Percentiles rank a stretch among this genome's conserved stretches.
These are phyloP conservation scores for Copidosoma floridanum DNA, from an alignment of 1,140 invertebrate genomes.

Conservation along the genomic window DNA sequence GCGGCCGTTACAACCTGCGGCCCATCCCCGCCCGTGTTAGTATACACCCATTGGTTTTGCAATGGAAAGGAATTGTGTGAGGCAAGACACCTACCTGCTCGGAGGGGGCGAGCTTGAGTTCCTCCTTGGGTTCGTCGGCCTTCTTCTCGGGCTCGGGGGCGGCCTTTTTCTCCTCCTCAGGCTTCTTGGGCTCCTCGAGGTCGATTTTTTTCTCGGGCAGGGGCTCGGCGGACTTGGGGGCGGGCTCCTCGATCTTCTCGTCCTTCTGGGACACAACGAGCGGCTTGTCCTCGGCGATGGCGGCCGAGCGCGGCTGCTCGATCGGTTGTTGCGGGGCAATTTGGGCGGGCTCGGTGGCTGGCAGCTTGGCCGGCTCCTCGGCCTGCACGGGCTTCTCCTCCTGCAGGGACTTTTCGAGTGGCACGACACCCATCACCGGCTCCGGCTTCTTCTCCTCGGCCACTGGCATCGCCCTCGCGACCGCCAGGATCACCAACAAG, in stretches of 20 bases:
- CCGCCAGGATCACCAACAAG: conserved; percentile 39
- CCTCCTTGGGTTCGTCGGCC: conserved; percentile 24
- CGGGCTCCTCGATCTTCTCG: conserved; percentile 3
- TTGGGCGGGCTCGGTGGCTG: not conserved
- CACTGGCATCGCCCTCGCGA: conserved; percentile 42
- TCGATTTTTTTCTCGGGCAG: conserved; percentile 29
- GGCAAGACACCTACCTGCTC: conserved; percentile 15
- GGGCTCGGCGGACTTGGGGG: conserved; percentile 11
- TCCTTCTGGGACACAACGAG: not conserved
- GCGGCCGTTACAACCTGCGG: not conserved
- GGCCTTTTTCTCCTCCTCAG: conserved; percentile 22
- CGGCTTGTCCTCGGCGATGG: not conserved
- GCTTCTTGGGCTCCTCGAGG: conserved; percentile 26
- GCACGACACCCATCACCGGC: conserved; percentile 17
- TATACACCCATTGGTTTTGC: too few species aligned
- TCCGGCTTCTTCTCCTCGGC: conserved; percentile 29
- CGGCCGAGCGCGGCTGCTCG: not conserved
- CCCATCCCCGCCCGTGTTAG: too few species aligned
- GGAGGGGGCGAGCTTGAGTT: conserved; percentile 3
- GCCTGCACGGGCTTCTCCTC: not conserved
- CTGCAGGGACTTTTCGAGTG: conserved; percentile 24
- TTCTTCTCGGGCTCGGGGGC: conserved; percentile 14
- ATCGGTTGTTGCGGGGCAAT: too few species aligned
- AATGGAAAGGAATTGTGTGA: too few species aligned
- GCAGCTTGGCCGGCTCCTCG: conserved; percentile 21